Evolutionary conservation across 2,888 invertebrate species (phyloP), one percentile per base, ranked within the genome.

Genomic region (Polyommatus icarus): DNA sequence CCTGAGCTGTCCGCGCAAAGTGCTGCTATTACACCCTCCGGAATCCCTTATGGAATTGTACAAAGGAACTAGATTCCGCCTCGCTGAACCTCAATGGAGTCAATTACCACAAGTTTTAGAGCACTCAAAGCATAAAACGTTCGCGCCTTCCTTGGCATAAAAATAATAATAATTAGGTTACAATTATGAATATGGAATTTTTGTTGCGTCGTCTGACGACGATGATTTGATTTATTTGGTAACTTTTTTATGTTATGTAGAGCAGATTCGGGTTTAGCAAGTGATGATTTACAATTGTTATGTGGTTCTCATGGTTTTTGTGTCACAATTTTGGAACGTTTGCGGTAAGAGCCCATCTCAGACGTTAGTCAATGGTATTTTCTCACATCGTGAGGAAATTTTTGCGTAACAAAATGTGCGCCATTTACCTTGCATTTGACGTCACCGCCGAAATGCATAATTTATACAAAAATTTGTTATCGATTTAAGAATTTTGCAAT

Each of bases 1-100:
- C 93, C 93, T 91, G 91, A 87, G 90, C 89, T 89, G 89, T 89
- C 87, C 86, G 91, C 85, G 90, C 91, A 92, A 93, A 93, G 93
- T 93, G 93, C 89, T 90, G 87, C 92, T 92, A 93, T 94, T 93
- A 92, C 87, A 82, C 85, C 80, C 84, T 79, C 83, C 83, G 81
- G 89, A 89, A 84, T 73, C 81, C 81, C 79, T 78, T 81, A 82
- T 79, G 81, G 83, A 84, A 81, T 81, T 81, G 78, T 80, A 83
- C 91, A 92, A 93, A 93, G 91, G 90, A 88, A 85, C 83, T 84
- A 83, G 86, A 86, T 92, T 93, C 91, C 89, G 89, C 87, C 86
- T 86, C 87, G 85, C 81, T 91, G 90, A 86, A 82, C 85, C 83
- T 85, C 85, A 91, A 91, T 88, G 84, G 86, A 87, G 84, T 87